A percentile compares a stretch with the other conserved stretches of the same genome.
These are phyloP conservation scores for Acrocera orbiculus DNA, from an alignment of 2,888 invertebrate species.

Conservation along the genomic window DNA sequence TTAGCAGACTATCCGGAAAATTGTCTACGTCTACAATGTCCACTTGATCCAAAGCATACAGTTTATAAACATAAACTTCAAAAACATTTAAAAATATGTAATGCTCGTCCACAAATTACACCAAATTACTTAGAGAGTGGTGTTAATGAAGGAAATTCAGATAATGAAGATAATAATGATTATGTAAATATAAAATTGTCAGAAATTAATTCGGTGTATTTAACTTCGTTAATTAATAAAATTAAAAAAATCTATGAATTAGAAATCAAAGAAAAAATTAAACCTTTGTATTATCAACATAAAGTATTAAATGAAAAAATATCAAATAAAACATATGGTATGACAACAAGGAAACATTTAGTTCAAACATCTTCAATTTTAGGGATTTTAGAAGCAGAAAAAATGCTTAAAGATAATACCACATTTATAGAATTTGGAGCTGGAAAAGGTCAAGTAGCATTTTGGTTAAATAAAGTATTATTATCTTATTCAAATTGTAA, in stretches of 20 bases:
- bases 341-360: slow-evolving; percentile 52
- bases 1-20: slow-evolving; percentile 17
- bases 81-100: slow-evolving; percentile 56
- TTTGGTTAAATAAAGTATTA: slow-evolving; percentile 51
- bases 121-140: slow-evolving; percentile 29
- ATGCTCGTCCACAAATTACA: slow-evolving; percentile 38
- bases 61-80: slow-evolving; percentile 45
- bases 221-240: slow-evolving; percentile 30
- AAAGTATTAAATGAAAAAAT: slow-evolving; percentile 34
- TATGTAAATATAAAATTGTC: slow-evolving; percentile 23
- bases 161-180: slow-evolving; percentile 3
- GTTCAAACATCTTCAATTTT: slow-evolving; percentile 62
- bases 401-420: slow-evolving; percentile 40
- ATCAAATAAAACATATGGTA: slow-evolving; percentile 38
- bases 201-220: slow-evolving; percentile 24
- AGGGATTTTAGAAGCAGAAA: slow-evolving; percentile 43
- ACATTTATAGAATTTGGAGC: slow-evolving; percentile 79
- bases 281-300: slow-evolving; percentile 30
- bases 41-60: slow-evolving; percentile 56
- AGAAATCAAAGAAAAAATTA: slow-evolving; percentile 25
- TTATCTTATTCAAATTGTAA: slow-evolving; percentile 31
- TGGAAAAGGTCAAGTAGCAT: slow-evolving; percentile 73
- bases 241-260: slow-evolving; percentile 30
- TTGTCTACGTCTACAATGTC: slow-evolving; percentile 52
- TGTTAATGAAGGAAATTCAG: slow-evolving; percentile 19